Percentiles rank a stretch among this genome's conserved stretches.
phyloP scores from a whole-genome alignment of 2,888 invertebrate species.

The Drosophila melanocephala region DNA sequence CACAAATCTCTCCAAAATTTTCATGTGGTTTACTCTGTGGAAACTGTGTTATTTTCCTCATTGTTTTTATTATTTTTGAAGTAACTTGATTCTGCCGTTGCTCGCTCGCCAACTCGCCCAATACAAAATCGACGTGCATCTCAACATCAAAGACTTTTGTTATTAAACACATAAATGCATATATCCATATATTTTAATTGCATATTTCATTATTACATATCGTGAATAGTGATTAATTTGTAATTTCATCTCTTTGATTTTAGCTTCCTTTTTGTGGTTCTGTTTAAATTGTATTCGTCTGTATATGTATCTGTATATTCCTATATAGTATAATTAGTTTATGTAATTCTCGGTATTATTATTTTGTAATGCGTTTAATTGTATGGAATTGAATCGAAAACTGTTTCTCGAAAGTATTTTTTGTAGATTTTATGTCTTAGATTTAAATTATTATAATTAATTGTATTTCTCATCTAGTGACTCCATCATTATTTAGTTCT shows the following conservation, averaged over 20 bases:
- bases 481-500: constrained; percentile 65
- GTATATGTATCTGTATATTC: constrained; percentile 36
- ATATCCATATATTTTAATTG: constrained; percentile 30
- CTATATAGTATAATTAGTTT: constrained; percentile 45
- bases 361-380: constrained; percentile 65
- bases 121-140: constrained; percentile 66
- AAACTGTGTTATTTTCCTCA: constrained; percentile 61
- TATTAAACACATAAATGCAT: constrained; percentile 40
- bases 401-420: constrained; percentile 63
- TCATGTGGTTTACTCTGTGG: constrained; percentile 23
- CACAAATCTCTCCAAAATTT: constrained; percentile 1
- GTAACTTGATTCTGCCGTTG: constrained; percentile 47
- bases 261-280: constrained; percentile 8
- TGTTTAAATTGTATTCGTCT: constrained; percentile 25
- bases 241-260: constrained; percentile 21
- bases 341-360: constrained; percentile 74
- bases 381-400: constrained; percentile 66
- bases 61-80: constrained; percentile 14
- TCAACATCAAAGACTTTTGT: constrained; percentile 81
- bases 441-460: constrained; percentile 39
- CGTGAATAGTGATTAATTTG: constrained; percentile 46
- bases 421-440: constrained; percentile 57
- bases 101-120: constrained; percentile 62
- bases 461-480: constrained; percentile 57
- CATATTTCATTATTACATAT: constrained; percentile 47